Conservation (phyloP, 2,888 invertebrate genomes). For the Lutraria lutraria region DNA sequence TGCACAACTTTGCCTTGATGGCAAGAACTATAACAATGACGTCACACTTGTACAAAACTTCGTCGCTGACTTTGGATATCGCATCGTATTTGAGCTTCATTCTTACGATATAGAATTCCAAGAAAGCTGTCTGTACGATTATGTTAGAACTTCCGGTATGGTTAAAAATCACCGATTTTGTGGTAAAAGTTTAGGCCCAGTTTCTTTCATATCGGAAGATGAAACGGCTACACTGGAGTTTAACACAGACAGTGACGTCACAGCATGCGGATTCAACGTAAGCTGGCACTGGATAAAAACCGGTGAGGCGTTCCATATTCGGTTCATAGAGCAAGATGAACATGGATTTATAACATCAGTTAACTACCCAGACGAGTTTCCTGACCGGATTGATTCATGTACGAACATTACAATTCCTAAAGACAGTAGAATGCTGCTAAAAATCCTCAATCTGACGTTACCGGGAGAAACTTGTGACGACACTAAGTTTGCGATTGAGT, state of each 20-base stretch:
- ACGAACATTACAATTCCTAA: slow-evolving; percentile 89
- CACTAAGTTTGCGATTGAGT: not conserved
- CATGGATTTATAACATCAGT: slow-evolving; percentile 91
- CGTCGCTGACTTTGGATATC: slow-evolving; percentile 31
- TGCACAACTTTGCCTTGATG: not conserved
- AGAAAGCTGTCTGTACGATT: slow-evolving; percentile 74
- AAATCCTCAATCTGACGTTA: not conserved
- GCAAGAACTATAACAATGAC: slow-evolving; percentile 63
- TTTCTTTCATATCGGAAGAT: slow-evolving; percentile 48
- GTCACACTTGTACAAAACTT: slow-evolving; percentile 41
- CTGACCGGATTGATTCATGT: slow-evolving; percentile 91
- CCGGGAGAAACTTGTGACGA: slow-evolving; percentile 23
- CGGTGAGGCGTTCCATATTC: slow-evolving; percentile 7
- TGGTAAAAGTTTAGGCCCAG: slow-evolving; percentile 39
- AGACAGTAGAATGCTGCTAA: slow-evolving; percentile 28
- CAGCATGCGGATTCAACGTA: slow-evolving; percentile 64
- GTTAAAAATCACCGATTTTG: slow-evolving; percentile 45
- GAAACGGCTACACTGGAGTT: slow-evolving; percentile 60
- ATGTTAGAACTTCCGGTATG: slow-evolving; percentile 54
- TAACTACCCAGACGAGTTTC: slow-evolving; percentile 91
- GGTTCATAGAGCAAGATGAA: not conserved
- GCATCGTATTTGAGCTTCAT: slow-evolving; percentile 60
- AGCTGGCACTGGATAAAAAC: slow-evolving; percentile 55
- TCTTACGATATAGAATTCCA: slow-evolving; percentile 69
- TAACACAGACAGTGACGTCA: slow-evolving; percentile 65